phyloP scores from a whole-genome alignment of 2,797 vertebrate genomes.

The Periparus ater region DNA sequence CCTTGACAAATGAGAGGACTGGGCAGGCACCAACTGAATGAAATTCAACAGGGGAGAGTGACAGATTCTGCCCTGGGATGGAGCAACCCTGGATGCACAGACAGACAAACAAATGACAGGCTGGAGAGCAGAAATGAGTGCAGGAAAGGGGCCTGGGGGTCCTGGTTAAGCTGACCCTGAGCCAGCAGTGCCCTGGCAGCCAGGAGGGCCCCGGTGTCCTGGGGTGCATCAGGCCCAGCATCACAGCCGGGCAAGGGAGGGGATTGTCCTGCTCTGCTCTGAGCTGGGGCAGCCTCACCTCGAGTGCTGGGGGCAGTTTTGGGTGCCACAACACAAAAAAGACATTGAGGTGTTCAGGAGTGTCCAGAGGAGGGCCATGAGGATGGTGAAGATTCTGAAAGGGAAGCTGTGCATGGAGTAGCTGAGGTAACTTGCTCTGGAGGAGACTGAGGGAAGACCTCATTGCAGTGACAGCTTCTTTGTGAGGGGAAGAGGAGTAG shows the following conservation, averaged over 20 bases:
- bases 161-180: not conserved
- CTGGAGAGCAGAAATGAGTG: not conserved
- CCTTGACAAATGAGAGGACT: not conserved
- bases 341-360: not conserved
- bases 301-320: fast-evolving
- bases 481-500: not conserved
- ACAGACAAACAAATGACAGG: not conserved
- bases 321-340: not conserved
- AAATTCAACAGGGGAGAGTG: not conserved
- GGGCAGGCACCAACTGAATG: not conserved
- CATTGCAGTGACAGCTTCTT: not conserved
- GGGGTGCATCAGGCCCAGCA: not conserved
- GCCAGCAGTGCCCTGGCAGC: not conserved
- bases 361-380: not conserved
- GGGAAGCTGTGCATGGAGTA: fast-evolving
- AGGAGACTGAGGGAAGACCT: not conserved
- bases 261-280: not conserved
- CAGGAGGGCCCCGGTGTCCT: fast-evolving
- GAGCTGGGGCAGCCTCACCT: fast-evolving
- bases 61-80: not conserved
- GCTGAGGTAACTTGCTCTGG: not conserved
- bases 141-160: not conserved
- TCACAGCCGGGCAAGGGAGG: fast-evolving
- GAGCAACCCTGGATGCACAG: not conserved
- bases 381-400: not conserved